phyloP scores from a whole-genome alignment of 1,140 invertebrate genomes.

The Kradibia gibbosae region DNA sequence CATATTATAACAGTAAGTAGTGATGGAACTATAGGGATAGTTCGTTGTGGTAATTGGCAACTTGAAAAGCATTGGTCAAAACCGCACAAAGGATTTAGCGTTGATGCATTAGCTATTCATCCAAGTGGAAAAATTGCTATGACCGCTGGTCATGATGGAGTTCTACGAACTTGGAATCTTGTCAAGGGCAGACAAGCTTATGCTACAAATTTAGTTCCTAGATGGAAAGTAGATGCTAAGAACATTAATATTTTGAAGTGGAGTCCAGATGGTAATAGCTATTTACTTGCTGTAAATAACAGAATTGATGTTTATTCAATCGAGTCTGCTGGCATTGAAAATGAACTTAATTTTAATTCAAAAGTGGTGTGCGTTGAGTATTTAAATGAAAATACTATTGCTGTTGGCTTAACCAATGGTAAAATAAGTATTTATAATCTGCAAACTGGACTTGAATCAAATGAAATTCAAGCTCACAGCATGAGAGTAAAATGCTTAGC shows the following conservation, averaged over 20 bases:
- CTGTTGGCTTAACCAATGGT: conserved; percentile 82
- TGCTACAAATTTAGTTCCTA: conserved; percentile 85
- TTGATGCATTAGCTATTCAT: conserved; percentile 85
- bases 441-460: conserved; percentile 67
- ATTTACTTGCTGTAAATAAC: conserved; percentile 80
- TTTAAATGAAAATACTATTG: conserved; percentile 76
- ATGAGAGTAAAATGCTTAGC: conserved; percentile 80
- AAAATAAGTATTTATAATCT: conserved; percentile 78
- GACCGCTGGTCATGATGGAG: conserved; percentile 87
- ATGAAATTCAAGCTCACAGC: conserved; percentile 76
- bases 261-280: conserved; percentile 80
- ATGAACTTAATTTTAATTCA: conserved; percentile 75
- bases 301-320: conserved; percentile 85
- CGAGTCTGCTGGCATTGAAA: conserved; percentile 78
- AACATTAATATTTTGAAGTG: conserved; percentile 75
- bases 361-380: conserved; percentile 79
- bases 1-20: conserved; percentile 88
- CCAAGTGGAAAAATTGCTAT: conserved; percentile 91
- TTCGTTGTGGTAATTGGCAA: conserved; percentile 88
- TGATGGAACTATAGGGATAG: conserved; percentile 88
- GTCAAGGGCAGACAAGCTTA: conserved; percentile 92
- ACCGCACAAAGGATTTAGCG: conserved; percentile 80
- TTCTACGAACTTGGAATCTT: conserved; percentile 93
- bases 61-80: conserved; percentile 84
- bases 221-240: conserved; percentile 72